Evolutionary conservation across 1,140 invertebrate species (phyloP).

Genomic region (Drosophila equinoxialis): DNA sequence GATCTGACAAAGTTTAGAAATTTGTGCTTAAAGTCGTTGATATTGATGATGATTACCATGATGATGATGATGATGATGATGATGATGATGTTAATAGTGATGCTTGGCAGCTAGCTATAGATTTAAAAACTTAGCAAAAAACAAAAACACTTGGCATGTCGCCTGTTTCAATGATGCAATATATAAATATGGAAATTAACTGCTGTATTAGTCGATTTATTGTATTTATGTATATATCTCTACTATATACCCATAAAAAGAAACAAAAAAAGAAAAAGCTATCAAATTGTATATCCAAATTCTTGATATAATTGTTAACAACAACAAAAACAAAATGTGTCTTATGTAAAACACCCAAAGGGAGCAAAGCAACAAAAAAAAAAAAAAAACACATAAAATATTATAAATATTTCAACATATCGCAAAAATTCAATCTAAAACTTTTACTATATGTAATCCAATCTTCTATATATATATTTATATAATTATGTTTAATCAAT

Average conservation of each 20-base stretch:
- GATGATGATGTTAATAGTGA: slow-evolving; percentile 31
- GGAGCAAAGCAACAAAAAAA: background rate
- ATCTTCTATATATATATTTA: background rate
- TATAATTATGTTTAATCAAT: background rate
- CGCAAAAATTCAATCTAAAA: slow-evolving; percentile 34
- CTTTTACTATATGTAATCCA: slow-evolving; percentile 16
- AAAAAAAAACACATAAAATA: background rate
- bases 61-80: slow-evolving; percentile 20
- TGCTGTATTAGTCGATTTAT: slow-evolving; percentile 62
- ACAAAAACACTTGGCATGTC: slow-evolving; percentile 44
- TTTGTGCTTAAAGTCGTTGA: slow-evolving; percentile 63
- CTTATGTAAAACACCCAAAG: background rate
- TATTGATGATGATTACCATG: slow-evolving; percentile 18
- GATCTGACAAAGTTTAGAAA: slow-evolving; percentile 55
- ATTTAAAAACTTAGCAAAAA: slow-evolving; percentile 20
- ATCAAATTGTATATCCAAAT: slow-evolving; percentile 29
- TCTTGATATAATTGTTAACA: slow-evolving; percentile 8
- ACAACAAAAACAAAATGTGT: background rate
- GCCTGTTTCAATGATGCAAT: slow-evolving; percentile 52
- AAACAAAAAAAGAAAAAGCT: background rate
- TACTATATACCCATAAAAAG: slow-evolving; percentile 5
- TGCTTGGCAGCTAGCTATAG: slow-evolving; percentile 58
- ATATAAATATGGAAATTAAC: slow-evolving; percentile 52
- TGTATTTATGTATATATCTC: slow-evolving; percentile 48
- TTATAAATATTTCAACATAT: slow-evolving; percentile 29